Base-by-base conservation (phyloP, 2,888 invertebrate genomes). In the Nomada goodeniana region DNA sequence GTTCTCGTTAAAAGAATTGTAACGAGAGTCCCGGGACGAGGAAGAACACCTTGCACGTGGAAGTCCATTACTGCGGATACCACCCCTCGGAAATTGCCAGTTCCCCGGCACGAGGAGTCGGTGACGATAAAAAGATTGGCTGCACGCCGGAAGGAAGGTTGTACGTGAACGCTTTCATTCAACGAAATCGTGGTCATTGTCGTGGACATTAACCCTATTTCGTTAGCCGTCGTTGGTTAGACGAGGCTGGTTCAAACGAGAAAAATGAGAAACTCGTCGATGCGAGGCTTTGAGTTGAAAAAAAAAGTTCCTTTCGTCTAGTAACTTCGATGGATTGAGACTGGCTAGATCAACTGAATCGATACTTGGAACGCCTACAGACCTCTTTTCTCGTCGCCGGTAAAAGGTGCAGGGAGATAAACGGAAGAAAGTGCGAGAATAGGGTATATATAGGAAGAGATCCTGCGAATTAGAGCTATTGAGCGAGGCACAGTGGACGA, bases 401-500 rank as follows among this genome's bases (percentile, higher is more conserved):
- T 29, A 11, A 42, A 55, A 68, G 42, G 42, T 18, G 23, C 15
- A 53, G 4, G 26, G 15, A 23, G 57, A 57, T 26, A 15, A 57
- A 26, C 26, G n/a, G 15, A 10, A 9, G 55, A 13, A 69, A 44
- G 9, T 20, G n/a, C 61, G 18, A 61, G 26, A 55, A 57, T 42
- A 7, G 44, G 29, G 60, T 53, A 47, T 57, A 67, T 86, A 63
- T 72, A 73, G 55, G 76, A 75, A 83, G 79, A 73, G 86, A 84
- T 88, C 47, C 50, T 47, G 55, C 76, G 83, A 86, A 85, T 85
- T 77, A 82, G 75, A 67, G 81, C 75, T 83, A 86, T 85, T 82
- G 82, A 85, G 77, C 68, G 13, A 59, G 47, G 65, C 52, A 55
- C 55, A 80, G 69, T 73, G 80, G 68, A 75, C 85, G 82, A 88